Evolutionary conservation across 2,113 vertebrate species (phyloP), one percentile per base, ranked within the genome.

Genomic region (Piprites chloris): DNA sequence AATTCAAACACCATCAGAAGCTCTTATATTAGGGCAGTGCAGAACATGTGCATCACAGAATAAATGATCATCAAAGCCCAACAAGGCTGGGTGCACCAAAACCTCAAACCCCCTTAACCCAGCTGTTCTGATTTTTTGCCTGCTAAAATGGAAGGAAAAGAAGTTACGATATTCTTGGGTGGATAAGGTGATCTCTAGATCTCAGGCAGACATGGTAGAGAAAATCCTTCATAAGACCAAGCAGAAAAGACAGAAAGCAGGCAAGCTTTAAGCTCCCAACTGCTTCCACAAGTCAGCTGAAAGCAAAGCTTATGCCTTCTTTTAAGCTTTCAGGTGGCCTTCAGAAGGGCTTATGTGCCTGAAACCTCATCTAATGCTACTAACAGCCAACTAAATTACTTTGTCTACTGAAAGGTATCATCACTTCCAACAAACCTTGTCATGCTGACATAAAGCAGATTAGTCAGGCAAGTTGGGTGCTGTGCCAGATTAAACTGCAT

Each of bases 401-500:
- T 68, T 37, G 89, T 81, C 89, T 89, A 19, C 73, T 47, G 26
- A 74, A 78, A 95, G 83, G 88, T 92, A 95, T 35, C 83, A 92
- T 95, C 86, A 35, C 83, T 92, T 86, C 65, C 90, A 92, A 86
- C 59, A 84, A 81, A 88, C 56, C 91, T 90, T 68, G 13, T 93
- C 90, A 84, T 32, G 76, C 92, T 93, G 95, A 95, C 93, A 95
- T 59, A 91, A 93, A 85, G 85, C 85, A 94, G 92, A 90, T 95
- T 86, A 93, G 90, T 83, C 83, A 96, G 91, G 75, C 81, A 85
- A 83, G 74, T 90, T 74, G 89, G 73, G 67, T 96, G 95, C 82
- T 83, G 91, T 74, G 94, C 94, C 42, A 95, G 89, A 91, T 95
- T 91, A 95, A 74, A 66, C 71, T 93, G 90, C 95, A 96, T 96